Conservation (phyloP, 2,113 vertebrate species). For the Ardeotis arabs region DNA sequence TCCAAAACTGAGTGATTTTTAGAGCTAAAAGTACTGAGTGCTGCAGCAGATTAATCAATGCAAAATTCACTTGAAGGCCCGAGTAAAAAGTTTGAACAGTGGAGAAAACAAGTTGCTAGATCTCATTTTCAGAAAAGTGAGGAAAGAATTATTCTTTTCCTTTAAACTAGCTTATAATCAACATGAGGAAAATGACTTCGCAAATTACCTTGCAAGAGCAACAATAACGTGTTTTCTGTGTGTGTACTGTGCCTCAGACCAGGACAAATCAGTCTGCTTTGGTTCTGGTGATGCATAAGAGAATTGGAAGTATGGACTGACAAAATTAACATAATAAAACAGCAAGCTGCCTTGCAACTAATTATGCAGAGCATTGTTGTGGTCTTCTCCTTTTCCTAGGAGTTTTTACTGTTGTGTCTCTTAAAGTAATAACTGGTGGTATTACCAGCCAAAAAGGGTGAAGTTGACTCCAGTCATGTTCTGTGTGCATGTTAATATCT, state of each 20-base stretch:
- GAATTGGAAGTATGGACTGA: not conserved
- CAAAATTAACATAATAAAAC: not conserved
- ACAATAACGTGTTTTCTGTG: rapidly evolving
- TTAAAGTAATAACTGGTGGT: not conserved
- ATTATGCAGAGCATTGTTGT: not conserved
- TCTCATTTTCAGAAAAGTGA: not conserved
- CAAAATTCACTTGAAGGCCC: not conserved
- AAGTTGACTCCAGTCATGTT: not conserved
- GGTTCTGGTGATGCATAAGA: not conserved
- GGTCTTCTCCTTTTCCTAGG: not conserved
- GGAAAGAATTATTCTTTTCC: not conserved
- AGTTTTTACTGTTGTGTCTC: not conserved
- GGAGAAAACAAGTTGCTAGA: not conserved
- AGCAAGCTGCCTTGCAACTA: not conserved
- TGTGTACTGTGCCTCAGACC: not conserved
- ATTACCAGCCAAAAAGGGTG: not conserved
- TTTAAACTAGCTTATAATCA: not conserved
- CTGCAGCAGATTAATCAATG: not conserved
- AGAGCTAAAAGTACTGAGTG: not conserved
- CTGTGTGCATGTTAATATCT: not conserved
- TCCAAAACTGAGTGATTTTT: not conserved
- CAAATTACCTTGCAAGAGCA: not conserved
- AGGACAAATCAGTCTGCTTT: not conserved
- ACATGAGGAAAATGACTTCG: not conserved
- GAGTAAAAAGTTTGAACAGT: not conserved